phyloP scores from a whole-genome alignment of 2,113 vertebrate species.

The Ciconia stormi region DNA sequence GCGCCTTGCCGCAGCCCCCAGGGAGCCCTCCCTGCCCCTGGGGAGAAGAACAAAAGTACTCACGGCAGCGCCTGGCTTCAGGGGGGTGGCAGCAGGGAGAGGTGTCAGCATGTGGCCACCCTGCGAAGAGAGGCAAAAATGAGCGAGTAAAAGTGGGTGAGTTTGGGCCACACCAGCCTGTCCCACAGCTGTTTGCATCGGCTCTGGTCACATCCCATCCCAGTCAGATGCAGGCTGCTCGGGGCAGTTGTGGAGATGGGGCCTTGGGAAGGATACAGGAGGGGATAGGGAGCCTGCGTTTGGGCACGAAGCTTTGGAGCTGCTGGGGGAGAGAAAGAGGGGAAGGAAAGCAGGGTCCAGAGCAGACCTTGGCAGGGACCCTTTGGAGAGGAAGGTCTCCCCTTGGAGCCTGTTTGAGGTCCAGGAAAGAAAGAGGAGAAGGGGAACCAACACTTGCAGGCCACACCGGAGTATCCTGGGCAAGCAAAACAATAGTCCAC shows the following conservation, averaged over 20 bases:
- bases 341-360: neutral
- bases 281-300: neutral
- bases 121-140: slow-evolving; percentile 66
- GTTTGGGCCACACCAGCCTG: neutral
- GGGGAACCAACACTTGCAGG: neutral
- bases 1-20: accelerated
- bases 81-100: slow-evolving; percentile 88
- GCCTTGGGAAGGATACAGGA: neutral
- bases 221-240: neutral
- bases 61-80: slow-evolving; percentile 96
- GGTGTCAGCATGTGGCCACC: slow-evolving; percentile 96
- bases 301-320: neutral
- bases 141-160: neutral
- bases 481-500: neutral
- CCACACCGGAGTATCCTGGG: neutral
- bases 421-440: neutral
- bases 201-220: neutral
- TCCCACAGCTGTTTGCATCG: neutral
- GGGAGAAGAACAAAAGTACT: slow-evolving; percentile 63
- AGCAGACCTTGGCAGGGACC: neutral
- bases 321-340: neutral
- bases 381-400: neutral
- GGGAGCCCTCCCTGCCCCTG: neutral
- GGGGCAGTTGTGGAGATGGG: neutral
- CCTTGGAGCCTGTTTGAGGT: neutral